These are phyloP conservation scores for Threskiornis aethiopicus DNA, from an alignment of 2,797 vertebrate genomes.

Conservation along the genomic window DNA sequence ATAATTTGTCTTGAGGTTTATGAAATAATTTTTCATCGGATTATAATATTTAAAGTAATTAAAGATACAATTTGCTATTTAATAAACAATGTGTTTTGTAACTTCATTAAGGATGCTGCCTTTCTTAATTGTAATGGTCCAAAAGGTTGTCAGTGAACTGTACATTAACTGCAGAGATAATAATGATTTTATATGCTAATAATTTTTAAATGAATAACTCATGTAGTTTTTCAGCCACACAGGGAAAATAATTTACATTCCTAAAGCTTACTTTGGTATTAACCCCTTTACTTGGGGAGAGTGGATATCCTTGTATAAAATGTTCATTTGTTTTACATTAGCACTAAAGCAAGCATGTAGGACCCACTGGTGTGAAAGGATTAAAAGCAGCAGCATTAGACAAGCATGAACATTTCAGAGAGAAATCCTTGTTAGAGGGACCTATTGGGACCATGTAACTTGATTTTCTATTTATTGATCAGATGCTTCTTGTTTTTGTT, in stretches of 20 bases:
- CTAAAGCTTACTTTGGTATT: constrained; percentile 69
- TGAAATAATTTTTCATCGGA: constrained; percentile 60
- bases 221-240: constrained; percentile 62
- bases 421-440: constrained; percentile 66
- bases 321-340: constrained; percentile 68
- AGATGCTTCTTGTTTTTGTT: constrained; percentile 56
- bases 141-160: constrained; percentile 71
- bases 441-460: constrained; percentile 40
- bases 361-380: constrained; percentile 65
- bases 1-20: constrained; percentile 62
- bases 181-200: constrained; percentile 79
- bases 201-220: constrained; percentile 77
- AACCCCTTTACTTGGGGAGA: constrained; percentile 68
- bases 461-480: constrained; percentile 74
- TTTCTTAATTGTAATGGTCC: constrained; percentile 72
- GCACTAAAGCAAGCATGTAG: constrained; percentile 56
- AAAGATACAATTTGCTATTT: constrained; percentile 71
- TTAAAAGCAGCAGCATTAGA: constrained; percentile 65
- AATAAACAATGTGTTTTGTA: constrained; percentile 72
- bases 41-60: constrained; percentile 70
- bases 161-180: constrained; percentile 75
- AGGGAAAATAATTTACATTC: constrained; percentile 70
- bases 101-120: constrained; percentile 66
- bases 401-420: constrained; percentile 50
- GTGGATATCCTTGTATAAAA: constrained; percentile 46